These are phyloP conservation scores for Bilobella aurantiaca DNA, from an alignment of 1,140 invertebrate species.

Conservation along the genomic window DNA sequence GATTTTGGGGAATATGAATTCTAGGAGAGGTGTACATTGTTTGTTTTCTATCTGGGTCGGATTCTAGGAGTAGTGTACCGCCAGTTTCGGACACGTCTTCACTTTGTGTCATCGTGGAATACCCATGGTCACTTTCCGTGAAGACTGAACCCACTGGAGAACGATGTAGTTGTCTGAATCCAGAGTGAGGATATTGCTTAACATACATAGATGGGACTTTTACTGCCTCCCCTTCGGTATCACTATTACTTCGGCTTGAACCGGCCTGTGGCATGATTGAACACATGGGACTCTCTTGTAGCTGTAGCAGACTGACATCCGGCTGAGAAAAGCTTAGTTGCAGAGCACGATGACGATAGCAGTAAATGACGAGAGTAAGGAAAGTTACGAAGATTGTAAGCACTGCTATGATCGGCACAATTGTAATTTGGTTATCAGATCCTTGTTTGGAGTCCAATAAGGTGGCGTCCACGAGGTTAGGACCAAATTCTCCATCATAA, in stretches of 20 bases:
- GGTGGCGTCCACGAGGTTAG: not conserved
- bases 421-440: conserved; percentile 35
- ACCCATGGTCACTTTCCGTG: conserved; percentile 78
- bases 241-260: conserved; percentile 19
- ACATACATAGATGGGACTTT: not conserved
- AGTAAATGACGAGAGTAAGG: conserved; percentile 51
- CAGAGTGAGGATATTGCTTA: not conserved
- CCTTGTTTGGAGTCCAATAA: not conserved
- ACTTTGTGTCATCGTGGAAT: conserved; percentile 88
- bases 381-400: conserved; percentile 52
- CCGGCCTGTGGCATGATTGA: conserved; percentile 26
- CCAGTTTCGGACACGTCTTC: conserved; percentile 49
- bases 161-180: conserved; percentile 6
- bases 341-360: conserved; percentile 47
- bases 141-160: conserved; percentile 40
- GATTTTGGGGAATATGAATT: too few relatives aligned
- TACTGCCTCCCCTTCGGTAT: conserved; percentile 13
- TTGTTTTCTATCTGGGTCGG: too few relatives aligned
- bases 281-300: conserved; percentile 28
- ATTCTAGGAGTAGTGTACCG: too few relatives aligned
- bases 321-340: conserved; percentile 26
- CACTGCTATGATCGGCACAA: conserved; percentile 54
- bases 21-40: too few relatives aligned
- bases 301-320: conserved; percentile 39
- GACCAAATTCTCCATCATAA: not conserved